These are phyloP conservation scores for Acrossocheilus fasciatus DNA, from an alignment of 2,797 vertebrate genomes.

Conservation along the genomic window DNA sequence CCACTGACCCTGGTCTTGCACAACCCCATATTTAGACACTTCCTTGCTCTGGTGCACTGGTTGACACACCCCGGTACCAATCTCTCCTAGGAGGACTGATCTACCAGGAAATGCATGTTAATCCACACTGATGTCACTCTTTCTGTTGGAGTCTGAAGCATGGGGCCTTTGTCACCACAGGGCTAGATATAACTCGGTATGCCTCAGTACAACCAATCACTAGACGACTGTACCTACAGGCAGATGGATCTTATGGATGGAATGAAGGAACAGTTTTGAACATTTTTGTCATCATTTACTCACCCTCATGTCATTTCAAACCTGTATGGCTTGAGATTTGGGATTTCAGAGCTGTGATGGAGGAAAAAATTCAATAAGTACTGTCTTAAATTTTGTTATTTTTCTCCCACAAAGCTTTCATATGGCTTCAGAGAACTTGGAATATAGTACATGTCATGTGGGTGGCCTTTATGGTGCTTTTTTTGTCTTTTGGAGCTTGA, in stretches of 20 bases:
- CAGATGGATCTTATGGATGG: background rate
- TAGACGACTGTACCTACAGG: background rate
- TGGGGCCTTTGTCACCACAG: constrained; percentile 52
- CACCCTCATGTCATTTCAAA: background rate
- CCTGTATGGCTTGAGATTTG: background rate
- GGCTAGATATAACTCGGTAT: constrained; percentile 29
- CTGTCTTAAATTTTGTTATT: background rate
- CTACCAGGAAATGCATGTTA: constrained; percentile 68
- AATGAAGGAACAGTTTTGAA: background rate
- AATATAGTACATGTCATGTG: background rate
- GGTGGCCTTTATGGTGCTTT: background rate
- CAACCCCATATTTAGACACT: constrained; percentile 78
- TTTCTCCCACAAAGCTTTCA: background rate
- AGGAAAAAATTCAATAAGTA: background rate
- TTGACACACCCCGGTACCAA: constrained; percentile 59
- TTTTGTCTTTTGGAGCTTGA: background rate
- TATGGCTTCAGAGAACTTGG: background rate
- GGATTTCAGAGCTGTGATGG: background rate
- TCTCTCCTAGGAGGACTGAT: constrained; percentile 18
- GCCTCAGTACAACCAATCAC: background rate
- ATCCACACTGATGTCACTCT: constrained; percentile 60
- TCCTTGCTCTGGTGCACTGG: constrained; percentile 64
- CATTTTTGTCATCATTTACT: background rate
- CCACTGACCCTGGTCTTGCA: constrained; percentile 47
- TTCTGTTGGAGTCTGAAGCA: constrained; percentile 53